Evolutionary conservation across 1,140 invertebrate species (phyloP), one percentile per base, ranked within the genome.

Genomic region (Helicoverpa armigera): DNA sequence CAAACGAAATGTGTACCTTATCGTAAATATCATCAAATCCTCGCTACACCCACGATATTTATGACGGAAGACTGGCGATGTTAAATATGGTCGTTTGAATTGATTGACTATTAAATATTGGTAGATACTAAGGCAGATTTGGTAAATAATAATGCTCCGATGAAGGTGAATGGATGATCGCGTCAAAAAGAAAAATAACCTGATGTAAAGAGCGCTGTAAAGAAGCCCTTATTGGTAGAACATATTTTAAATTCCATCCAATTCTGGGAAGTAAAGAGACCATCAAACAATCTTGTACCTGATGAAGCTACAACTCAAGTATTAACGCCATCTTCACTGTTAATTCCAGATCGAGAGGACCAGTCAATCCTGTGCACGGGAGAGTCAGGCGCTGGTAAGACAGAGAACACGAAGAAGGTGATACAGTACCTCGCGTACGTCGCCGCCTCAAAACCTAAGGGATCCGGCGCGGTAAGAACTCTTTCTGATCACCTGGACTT

Each of bases 341-440:
- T 2, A 31, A 43, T 92, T 96, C 29, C 96, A 99, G 99, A 99
- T 96, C 97, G 99, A 58, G 99, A 99, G 96, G 99, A 99, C 95
- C 99, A 99, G 95, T 99, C 99, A 10, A 99, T 99, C 94, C 96
- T 99, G 75, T 99, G 99, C 96, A 99, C 99, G 70, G 99, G 99
- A 87, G 99, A 99, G 95, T 99, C 99, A n/a, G 99, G 99, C 86
- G 99, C 99, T 85, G 99, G 99, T 83, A 99, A 99, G 96, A 99
- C 99, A 23, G 99, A 99, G 95, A 99, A 99, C 95, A 99, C 99
- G 60, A 99, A 99, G 96, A 99, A 99, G 97, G 99, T 99, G 50
- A 99, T 99, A 91, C 99, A 99, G 95, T 99, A 99, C 96, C 96
- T 99, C 91, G 99, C 99, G 2, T 99, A 98, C 95, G 99, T 99